Conservation (phyloP, 2,113 vertebrate genomes). For the Naja naja region DNA sequence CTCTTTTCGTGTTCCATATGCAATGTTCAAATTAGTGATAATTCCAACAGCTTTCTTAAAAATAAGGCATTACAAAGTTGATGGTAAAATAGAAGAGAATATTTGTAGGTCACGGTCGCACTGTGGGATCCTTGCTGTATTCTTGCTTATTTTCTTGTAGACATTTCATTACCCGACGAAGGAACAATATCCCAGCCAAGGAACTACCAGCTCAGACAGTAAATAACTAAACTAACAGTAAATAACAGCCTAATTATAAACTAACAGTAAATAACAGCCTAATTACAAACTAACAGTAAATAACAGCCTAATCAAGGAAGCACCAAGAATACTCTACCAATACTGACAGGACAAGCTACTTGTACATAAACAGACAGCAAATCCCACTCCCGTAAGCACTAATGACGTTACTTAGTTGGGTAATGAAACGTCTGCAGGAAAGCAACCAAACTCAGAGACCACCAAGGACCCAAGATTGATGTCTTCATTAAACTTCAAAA, state of each 20-base stretch:
- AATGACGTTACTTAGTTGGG: background rate
- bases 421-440: background rate
- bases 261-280: background rate
- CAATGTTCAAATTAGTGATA: slow-evolving; percentile 47
- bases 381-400: background rate
- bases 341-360: background rate
- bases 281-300: background rate
- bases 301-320: background rate
- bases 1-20: slow-evolving; percentile 35
- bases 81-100: background rate
- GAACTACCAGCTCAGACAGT: background rate
- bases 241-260: background rate
- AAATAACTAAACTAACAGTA: background rate
- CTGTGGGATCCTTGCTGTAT: background rate
- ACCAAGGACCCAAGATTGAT: slow-evolving; percentile 36
- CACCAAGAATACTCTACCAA: background rate
- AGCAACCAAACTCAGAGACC: background rate
- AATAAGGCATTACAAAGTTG: slow-evolving; percentile 43
- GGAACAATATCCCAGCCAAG: background rate
- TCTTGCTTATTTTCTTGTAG: background rate
- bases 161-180: background rate
- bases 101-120: background rate
- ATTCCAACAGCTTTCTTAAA: slow-evolving; percentile 41
- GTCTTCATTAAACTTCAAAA: slow-evolving; percentile 49
- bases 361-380: background rate